Evolutionary conservation across 2,888 invertebrate species (phyloP).

Genomic region (Toxonevra muliebris): DNA sequence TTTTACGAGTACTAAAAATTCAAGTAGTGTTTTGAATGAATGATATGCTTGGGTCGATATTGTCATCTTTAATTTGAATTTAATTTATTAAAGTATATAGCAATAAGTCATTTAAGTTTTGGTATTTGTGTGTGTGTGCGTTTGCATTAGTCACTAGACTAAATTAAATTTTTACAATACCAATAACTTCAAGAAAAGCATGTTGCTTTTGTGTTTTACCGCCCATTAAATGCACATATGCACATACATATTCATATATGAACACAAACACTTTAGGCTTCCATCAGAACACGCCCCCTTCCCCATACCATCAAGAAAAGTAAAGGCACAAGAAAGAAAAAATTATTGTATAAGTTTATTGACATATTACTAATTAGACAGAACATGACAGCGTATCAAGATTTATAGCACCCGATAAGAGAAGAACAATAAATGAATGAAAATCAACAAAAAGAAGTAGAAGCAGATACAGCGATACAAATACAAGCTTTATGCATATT

Average conservation of each 20-base stretch:
- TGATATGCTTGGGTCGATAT: no score
- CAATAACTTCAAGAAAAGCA: slow-evolving; percentile 15
- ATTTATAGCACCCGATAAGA: slow-evolving; percentile 54
- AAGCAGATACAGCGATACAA: slow-evolving; percentile 4
- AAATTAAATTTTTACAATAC: slow-evolving; percentile 26
- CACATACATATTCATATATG: background rate
- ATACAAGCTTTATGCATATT: background rate
- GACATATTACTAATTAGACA: slow-evolving; percentile 63
- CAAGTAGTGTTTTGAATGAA: no score
- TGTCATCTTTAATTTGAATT: no score
- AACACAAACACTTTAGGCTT: no score
- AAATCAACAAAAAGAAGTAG: slow-evolving; percentile 10
- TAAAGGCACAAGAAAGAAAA: background rate
- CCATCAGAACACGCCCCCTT: background rate
- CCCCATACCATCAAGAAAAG: slow-evolving; percentile 13
- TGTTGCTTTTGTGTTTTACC: background rate
- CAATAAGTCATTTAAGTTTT: background rate
- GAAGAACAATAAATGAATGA: slow-evolving; percentile 23
- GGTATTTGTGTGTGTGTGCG: background rate
- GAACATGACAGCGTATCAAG: slow-evolving; percentile 63
- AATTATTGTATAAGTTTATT: slow-evolving; percentile 55
- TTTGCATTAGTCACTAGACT: slow-evolving; percentile 2
- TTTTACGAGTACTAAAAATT: no score
- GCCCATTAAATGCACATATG: background rate
- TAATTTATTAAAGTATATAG: background rate